phyloP scores from a whole-genome alignment of 2,888 invertebrate genomes.

The Temnothorax rugatulus region DNA sequence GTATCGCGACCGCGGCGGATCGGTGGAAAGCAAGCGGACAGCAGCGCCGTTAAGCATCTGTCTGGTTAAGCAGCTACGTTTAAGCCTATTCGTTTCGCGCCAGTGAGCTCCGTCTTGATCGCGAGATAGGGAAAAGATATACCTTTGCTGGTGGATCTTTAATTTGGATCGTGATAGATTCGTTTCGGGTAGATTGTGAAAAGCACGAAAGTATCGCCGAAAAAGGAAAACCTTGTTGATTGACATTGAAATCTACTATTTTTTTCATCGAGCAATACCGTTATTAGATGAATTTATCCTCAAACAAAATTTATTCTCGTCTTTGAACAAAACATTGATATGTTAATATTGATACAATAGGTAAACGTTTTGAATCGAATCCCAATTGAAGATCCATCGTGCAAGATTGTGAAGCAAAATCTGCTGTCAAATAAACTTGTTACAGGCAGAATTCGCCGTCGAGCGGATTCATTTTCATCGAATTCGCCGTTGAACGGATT shows the following conservation, averaged over 20 bases:
- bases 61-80: slow-evolving; percentile 40
- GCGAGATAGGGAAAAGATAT: slow-evolving; percentile 4
- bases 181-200: not conserved
- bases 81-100: slow-evolving; percentile 46
- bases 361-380: not conserved
- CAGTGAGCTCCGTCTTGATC: slow-evolving; percentile 34
- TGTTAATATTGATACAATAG: not conserved
- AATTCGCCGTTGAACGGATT: not conserved
- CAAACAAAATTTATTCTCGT: not conserved
- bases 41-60: slow-evolving; percentile 29
- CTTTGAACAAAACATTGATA: not conserved
- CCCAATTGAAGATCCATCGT: not conserved
- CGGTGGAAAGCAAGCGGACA: slow-evolving; percentile 17
- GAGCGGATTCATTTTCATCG: not conserved
- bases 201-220: not conserved
- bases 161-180: slow-evolving; percentile 6
- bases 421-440: not conserved
- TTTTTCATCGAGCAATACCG: not conserved
- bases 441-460: not conserved
- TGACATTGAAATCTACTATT: not conserved
- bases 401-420: not conserved
- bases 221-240: not conserved
- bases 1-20: slow-evolving; percentile 30
- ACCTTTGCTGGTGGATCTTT: not conserved
- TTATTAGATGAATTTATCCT: not conserved